Evolutionary conservation across 2,113 vertebrate genomes (phyloP), one percentile per base, ranked within the genome.

Genomic region (Oncorhynchus masou): DNA sequence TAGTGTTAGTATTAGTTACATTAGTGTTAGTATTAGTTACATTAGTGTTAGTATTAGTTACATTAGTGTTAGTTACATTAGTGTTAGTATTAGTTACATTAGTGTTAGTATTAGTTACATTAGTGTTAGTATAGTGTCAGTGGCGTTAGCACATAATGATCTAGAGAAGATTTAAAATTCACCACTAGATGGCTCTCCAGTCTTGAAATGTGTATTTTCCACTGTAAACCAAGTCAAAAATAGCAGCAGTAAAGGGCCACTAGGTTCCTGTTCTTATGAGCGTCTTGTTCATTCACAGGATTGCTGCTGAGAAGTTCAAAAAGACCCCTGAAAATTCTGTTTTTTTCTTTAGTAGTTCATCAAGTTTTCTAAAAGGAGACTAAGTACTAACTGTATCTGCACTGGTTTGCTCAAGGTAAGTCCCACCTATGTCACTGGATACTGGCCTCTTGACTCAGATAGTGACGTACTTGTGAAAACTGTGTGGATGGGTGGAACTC

Each of bases 171-270:
- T 57, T 4, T 4, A 19, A 1, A 54, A 71, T 70, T 64, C 12
- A 20, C 84, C 87, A 86, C 78, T 78, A 87, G 87, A 70, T 82
- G 87, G 69, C 71, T 27, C 75, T 76, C 62, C 22, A 69, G 27
- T 60, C 66, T 49, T 54, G 4, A 72, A 49, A 25, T 34, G 3
- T 31, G 16, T 48, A 73, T 11, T 12, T 66, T 74, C 20, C 22
- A 59, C 70, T 69, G 51, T 27, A 67, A 57, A n/a, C 22, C 31
- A 66, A 82, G 70, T 51, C 57, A 5, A 64, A 62, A 62, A 73
- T 45, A 64, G 29, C 59, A 45, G 34, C 60, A 71, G 59, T 48
- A 3, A 70, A 82, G 51, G 77, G 71, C 68, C 11, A 59, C 67
- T 1, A 64, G 60, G 77, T 80, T 75, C 39, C n/a, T 73, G 22